Conservation (phyloP, 2,888 invertebrate species). For the Gonocerus acuteangulatus region DNA sequence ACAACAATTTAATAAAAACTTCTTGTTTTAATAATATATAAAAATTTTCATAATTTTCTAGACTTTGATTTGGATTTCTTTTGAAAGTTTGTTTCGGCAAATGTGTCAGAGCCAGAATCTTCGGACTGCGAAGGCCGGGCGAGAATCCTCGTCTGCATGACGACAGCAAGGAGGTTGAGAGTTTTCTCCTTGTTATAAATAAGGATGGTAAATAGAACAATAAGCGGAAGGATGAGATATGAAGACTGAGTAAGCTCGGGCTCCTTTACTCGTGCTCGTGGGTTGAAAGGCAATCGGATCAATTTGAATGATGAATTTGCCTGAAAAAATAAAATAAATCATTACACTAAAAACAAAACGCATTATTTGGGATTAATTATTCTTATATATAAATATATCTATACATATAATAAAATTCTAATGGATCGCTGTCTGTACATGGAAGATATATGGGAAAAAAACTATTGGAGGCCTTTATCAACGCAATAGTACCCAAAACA, state of each 20-base stretch:
- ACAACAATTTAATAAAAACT: too few relatives aligned
- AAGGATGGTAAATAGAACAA: conserved; percentile 28
- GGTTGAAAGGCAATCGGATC: conserved; percentile 56
- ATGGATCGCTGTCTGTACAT: too few relatives aligned
- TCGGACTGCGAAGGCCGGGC: conserved; percentile 1
- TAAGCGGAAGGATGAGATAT: conserved; percentile 34
- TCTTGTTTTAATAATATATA: too few relatives aligned
- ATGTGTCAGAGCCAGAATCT: conserved; percentile 24
- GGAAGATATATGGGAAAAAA: too few relatives aligned
- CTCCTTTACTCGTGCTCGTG: conserved; percentile 41
- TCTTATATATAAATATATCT: too few relatives aligned
- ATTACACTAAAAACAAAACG: too few relatives aligned
- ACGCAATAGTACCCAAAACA: too few relatives aligned
- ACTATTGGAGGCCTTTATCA: too few relatives aligned
- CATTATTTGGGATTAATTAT: too few relatives aligned
- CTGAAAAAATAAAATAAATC: not conserved
- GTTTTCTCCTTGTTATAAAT: conserved; percentile 32
- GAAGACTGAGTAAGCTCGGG: conserved; percentile 37
- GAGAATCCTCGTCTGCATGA: conserved; percentile 24
- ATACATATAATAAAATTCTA: too few relatives aligned
- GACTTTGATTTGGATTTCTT: conserved; percentile 33
- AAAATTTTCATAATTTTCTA: conserved; percentile 24
- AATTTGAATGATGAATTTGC: conserved; percentile 72
- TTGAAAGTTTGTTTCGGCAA: conserved; percentile 22
- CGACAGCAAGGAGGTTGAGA: conserved; percentile 5